Percentiles rank a stretch among this genome's conserved stretches.
phyloP scores from a whole-genome alignment of 2,797 vertebrate species.

The Ficedula albicollis region DNA sequence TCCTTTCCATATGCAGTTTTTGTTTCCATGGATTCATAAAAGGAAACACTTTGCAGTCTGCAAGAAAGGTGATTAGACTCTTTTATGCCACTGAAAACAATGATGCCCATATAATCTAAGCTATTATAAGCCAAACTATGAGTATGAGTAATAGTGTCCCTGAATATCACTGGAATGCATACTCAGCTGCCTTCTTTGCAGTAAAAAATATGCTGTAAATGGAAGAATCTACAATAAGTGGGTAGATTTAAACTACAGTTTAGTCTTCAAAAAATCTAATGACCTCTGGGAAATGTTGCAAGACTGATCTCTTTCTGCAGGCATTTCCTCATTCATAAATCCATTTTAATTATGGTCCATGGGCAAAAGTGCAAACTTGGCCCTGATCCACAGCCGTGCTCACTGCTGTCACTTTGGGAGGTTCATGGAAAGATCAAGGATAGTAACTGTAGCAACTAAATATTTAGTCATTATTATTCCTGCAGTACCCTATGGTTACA shows the following conservation, averaged over 20 bases:
- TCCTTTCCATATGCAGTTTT: not conserved
- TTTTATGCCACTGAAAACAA: not conserved
- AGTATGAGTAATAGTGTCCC: not conserved
- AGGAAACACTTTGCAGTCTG: not conserved
- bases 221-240: not conserved
- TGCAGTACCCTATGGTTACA: constrained; percentile 25
- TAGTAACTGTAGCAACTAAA: constrained; percentile 67
- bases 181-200: not conserved
- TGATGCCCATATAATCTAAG: not conserved
- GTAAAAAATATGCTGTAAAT: not conserved
- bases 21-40: not conserved
- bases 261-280: not conserved
- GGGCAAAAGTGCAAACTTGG: constrained; percentile 21
- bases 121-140: not conserved
- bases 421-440: constrained; percentile 51
- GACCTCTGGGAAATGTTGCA: constrained; percentile 29
- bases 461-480: constrained; percentile 62
- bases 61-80: not conserved
- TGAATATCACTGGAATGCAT: not conserved
- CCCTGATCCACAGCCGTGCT: not conserved
- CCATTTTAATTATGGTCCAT: constrained; percentile 23
- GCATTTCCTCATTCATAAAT: constrained; percentile 44
- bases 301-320: constrained; percentile 36
- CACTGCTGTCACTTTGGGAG: constrained; percentile 18
- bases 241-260: not conserved